Evolutionary conservation across 2,797 vertebrate genomes (phyloP).

Genomic region (Eptatretus atami): DNA sequence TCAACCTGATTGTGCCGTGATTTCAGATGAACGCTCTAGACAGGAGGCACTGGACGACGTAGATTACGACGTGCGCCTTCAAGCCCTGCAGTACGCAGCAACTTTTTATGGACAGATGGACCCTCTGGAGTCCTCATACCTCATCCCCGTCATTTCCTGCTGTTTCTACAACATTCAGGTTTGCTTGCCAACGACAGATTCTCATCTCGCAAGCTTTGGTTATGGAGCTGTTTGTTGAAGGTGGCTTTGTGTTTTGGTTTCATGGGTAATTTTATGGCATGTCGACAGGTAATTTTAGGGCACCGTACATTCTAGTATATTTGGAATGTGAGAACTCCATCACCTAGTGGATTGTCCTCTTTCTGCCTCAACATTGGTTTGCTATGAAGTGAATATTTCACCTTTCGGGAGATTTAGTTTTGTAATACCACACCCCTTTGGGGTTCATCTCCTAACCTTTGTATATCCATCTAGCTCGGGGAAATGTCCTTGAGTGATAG

Average conservation of each 20-base stretch:
- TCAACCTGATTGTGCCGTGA: neutral
- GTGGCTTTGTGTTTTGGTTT: too few species aligned
- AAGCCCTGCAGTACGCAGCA: constrained; percentile 38
- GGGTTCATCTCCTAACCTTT: neutral
- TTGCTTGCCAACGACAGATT: constrained; percentile 1
- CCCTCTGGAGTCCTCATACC: constrained; percentile 32
- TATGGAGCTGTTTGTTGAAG: too few species aligned
- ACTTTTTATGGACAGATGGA: constrained; percentile 33
- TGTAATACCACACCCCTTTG: neutral
- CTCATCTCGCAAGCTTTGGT: too few species aligned
- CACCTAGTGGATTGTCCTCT: too few species aligned
- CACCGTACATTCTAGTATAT: too few species aligned
- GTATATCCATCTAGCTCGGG: constrained; percentile 24
- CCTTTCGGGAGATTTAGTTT: too few species aligned
- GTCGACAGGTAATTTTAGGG: too few species aligned
- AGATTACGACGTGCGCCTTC: constrained; percentile 50
- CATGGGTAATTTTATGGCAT: too few species aligned
- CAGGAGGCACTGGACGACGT: constrained; percentile 62
- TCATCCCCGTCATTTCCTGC: constrained; percentile 42
- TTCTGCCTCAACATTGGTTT: too few species aligned
- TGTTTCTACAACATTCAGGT: constrained; percentile 81
- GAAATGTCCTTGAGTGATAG: constrained; percentile 84
- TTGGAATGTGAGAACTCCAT: too few species aligned
- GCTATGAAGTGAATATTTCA: too few species aligned
- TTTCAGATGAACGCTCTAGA: constrained; percentile 61